Base-by-base conservation (phyloP, 2,113 vertebrate species). In the Pluvianellus socialis region DNA sequence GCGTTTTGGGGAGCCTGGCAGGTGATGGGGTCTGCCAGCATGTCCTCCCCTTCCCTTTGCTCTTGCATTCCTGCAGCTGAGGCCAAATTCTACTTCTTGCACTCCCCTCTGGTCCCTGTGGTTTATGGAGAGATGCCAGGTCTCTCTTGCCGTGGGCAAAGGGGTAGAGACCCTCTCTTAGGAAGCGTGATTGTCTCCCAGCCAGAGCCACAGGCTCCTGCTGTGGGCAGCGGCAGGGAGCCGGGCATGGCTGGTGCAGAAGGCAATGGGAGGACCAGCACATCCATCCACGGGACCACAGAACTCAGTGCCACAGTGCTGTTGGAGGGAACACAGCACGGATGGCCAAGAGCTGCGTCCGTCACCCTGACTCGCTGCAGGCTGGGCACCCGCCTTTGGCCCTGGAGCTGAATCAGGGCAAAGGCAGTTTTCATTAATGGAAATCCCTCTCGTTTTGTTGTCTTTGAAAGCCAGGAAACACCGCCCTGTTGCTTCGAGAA, bases 381-480 rank as follows among this genome's bases (percentile, higher is more conserved):
- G 19, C 35, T 86, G 44, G 38, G 61, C 59, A 89, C 33, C 24
- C 10, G 14, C 40, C 28, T 44, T 33, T 65, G 6, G 32, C 58
- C 32, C 49, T 81, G 66, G 62, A 72, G 40, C 55, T 70, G 88
- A 82, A 82, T 80, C 67, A 76, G 33, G 24, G 56, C 49, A 68
- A 75, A 55, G 79, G 30, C 35, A 74, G 30, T 65, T 92, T 86
- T 79, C 33, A 13, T 61, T 2, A 53, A 62, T 66, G 86, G 79
- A 93, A 97, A 91, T 94, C 49, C 62, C 79, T 77, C 49, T 47
- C 49, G 45, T 56, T 92, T 85, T 88, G 47, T 52, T 73, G 67
- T 44, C 70, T 89, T 91, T 80, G 45, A 77, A 89, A 80, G 68
- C 79, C 89, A 94, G 58, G 56, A 86, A 94, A 73, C 70, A 79